Conservation (phyloP, 1,140 invertebrate species). For the Sogatella furcifera region DNA sequence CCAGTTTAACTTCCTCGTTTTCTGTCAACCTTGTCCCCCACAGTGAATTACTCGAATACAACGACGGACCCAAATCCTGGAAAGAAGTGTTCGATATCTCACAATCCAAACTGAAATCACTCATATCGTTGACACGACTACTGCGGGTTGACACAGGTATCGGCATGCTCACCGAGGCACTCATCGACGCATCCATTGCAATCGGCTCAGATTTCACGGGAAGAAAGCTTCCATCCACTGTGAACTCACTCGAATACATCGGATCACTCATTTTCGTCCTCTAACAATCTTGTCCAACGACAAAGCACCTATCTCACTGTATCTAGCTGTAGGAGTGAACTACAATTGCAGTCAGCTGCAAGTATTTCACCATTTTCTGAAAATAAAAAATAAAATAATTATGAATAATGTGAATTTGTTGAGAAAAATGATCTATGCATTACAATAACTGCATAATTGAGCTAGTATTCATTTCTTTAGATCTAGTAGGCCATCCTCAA, state of each 20-base stretch:
- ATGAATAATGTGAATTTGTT: background rate
- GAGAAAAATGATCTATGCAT: background rate
- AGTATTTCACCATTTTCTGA: background rate
- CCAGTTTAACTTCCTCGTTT: constrained; percentile 41
- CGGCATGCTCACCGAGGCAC: constrained; percentile 42
- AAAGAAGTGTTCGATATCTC: constrained; percentile 34
- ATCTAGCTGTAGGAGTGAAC: background rate
- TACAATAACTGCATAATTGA: too few relatives aligned
- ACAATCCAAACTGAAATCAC: constrained; percentile 31
- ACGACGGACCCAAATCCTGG: constrained; percentile 34
- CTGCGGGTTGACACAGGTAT: constrained; percentile 45
- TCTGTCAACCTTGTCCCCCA: constrained; percentile 35
- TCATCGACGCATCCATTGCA: constrained; percentile 26
- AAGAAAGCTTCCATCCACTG: constrained; percentile 37
- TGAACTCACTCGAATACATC: constrained; percentile 41
- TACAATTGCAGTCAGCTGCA: background rate
- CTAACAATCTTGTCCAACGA: background rate
- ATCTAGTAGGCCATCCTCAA: too few relatives aligned
- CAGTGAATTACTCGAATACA: constrained; percentile 36
- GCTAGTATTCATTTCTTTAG: too few relatives aligned
- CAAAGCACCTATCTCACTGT: background rate
- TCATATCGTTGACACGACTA: constrained; percentile 30
- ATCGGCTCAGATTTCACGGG: constrained; percentile 40
- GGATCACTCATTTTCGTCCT: constrained; percentile 37
- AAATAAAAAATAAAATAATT: background rate